Evolutionary conservation across 2,113 vertebrate species (phyloP).

Genomic region (Ceyx melanurus): DNA sequence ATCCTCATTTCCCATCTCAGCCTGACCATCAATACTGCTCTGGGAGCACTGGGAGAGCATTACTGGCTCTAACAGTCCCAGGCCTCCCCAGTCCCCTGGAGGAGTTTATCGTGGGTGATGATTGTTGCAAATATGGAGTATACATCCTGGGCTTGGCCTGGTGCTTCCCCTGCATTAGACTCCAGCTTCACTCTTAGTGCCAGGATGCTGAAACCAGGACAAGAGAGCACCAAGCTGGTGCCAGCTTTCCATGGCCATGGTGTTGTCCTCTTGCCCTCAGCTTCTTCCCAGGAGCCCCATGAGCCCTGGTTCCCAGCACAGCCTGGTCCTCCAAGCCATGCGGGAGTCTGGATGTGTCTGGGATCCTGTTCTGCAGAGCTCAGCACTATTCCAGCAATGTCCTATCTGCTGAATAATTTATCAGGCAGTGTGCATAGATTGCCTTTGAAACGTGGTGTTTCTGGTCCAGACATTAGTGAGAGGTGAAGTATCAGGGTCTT

Average conservation of each 20-base stretch:
- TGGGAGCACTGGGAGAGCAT: not conserved
- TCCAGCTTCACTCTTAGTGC: not conserved
- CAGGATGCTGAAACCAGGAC: not conserved
- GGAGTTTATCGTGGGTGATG: not conserved
- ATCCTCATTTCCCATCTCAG: not conserved
- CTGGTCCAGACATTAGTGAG: not conserved
- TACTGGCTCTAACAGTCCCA: not conserved
- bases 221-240: not conserved
- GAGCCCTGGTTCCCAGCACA: not conserved
- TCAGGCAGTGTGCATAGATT: not conserved
- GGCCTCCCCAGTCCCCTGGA: not conserved
- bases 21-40: accelerated
- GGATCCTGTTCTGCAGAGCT: slow-evolving; percentile 27
- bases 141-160: not conserved
- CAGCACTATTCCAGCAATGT: not conserved
- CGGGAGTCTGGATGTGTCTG: not conserved
- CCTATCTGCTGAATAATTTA: slow-evolving; percentile 4
- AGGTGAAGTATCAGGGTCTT: not conserved
- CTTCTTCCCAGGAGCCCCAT: accelerated
- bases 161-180: not conserved
- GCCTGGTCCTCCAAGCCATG: not conserved
- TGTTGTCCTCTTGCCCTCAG: not conserved
- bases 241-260: not conserved
- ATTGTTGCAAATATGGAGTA: accelerated
- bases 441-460: not conserved